Percentiles rank a stretch among this genome's conserved stretches.
These are phyloP conservation scores for Rhipidura dahli DNA, from an alignment of 2,113 vertebrate genomes.

Conservation along the genomic window DNA sequence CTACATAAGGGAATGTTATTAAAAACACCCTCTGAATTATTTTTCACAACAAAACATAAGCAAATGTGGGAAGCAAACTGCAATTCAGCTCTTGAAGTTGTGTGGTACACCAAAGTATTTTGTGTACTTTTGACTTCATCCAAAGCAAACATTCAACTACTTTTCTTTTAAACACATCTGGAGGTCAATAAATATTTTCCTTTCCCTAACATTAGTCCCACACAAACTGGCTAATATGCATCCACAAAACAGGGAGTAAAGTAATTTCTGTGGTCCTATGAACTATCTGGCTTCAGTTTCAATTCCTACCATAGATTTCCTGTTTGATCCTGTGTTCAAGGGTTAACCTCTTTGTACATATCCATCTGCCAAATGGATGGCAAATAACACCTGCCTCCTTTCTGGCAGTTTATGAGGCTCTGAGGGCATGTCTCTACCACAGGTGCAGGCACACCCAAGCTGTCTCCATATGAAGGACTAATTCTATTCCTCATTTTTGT, in stretches of 20 bases:
- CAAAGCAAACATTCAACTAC: constrained; percentile 20
- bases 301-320: constrained; percentile 26
- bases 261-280: background rate
- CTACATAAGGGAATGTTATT: background rate
- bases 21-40: background rate
- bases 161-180: constrained; percentile 1
- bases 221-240: background rate
- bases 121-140: background rate
- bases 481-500: background rate
- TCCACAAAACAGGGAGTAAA: background rate
- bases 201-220: background rate
- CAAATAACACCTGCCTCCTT: constrained; percentile 42
- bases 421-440: constrained; percentile 10
- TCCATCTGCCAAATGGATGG: constrained; percentile 3
- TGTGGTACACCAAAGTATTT: background rate
- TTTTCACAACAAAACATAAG: background rate
- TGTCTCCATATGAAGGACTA: background rate
- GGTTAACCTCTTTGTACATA: background rate
- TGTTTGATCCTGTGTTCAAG: background rate
- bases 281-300: background rate
- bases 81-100: background rate
- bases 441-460: constrained; percentile 45
- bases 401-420: constrained; percentile 1
- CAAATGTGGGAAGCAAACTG: background rate
- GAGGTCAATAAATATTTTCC: constrained; percentile 1